Evolutionary conservation across 2,888 invertebrate species (phyloP), one percentile per base, ranked within the genome.

Genomic region (Acleris cristana): DNA sequence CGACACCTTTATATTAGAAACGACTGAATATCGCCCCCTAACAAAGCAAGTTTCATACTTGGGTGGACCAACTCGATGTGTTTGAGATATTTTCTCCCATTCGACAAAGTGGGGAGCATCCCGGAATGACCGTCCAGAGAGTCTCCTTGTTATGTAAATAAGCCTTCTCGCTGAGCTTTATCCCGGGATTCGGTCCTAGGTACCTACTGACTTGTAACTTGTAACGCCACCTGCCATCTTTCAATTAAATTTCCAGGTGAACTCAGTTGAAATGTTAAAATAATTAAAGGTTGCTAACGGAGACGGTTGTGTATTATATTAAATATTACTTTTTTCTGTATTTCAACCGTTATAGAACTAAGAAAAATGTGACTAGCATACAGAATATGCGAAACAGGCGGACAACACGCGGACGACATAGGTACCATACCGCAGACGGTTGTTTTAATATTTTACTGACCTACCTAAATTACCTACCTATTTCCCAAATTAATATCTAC

Each of bases 181-280:
- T 40, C 52, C 34, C 34, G 60, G n/a, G 21, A 26, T 18, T 23
- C 23, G 30, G n/a, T n/a, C 23, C 45, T 34, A n/a, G n/a, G n/a
- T n/a, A n/a, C n/a, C 1, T 55, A 55, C 55, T 1, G 45, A 18
- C 23, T 16, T n/a, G 18, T 51, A 34, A 58, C 67, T 63, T 67
- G 58, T 67, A 23, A 58, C 67, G 44, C 57, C 62, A 67, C 67
- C 62, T 67, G 67, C 58, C 62, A 58, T 57, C 34, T 67, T 67
- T 67, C 58, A 53, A 67, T 67, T 67, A 67, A 63, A 67, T 58
- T 67, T 66, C 45, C 45, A 57, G 44, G 52, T 45, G 40, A 57
- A 66, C 61, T 45, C 26, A 48, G 12, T 66, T 18, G 44, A 23
- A 30, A 23, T 45, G 45, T 63, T 26, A 34, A 48, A 58, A 53